A percentile compares a stretch with the other conserved stretches of the same genome.
These are phyloP conservation scores for Leucopsar rothschildi DNA, from an alignment of 2,113 vertebrate species.

Conservation along the genomic window DNA sequence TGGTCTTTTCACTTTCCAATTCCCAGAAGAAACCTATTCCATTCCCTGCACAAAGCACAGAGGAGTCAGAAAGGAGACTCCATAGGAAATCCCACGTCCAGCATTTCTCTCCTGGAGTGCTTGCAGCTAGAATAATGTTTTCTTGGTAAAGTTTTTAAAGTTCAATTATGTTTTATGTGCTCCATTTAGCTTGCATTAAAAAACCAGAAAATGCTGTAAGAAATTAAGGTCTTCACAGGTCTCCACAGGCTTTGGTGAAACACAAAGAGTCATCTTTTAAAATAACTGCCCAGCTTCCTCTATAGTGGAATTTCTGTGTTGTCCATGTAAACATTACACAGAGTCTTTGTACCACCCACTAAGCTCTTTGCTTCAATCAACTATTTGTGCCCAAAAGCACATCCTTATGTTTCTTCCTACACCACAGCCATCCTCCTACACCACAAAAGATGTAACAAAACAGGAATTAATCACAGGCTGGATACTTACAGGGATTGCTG, in stretches of 20 bases:
- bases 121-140: not conserved
- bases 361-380: not conserved
- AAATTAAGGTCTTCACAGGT: not conserved
- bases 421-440: constrained; percentile 10
- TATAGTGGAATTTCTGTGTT: not conserved
- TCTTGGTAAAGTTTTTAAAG: not conserved
- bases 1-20: not conserved
- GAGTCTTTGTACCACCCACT: constrained; percentile 45
- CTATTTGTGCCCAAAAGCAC: constrained; percentile 39
- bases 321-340: constrained; percentile 43
- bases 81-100: not conserved
- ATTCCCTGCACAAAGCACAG: not conserved
- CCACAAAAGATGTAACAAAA: constrained; percentile 3
- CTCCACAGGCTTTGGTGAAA: not conserved
- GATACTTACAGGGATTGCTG: constrained; percentile 74
- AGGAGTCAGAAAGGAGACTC: not conserved
- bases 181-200: not conserved
- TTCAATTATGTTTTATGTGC: not conserved
- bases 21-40: not conserved
- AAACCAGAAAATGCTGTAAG: not conserved
- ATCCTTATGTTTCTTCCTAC: constrained; percentile 37
- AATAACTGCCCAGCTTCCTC: constrained; percentile 21
- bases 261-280: not conserved
- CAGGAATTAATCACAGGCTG: not conserved
- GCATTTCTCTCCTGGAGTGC: not conserved